Evolutionary conservation across 2,113 vertebrate genomes (phyloP), one percentile per base, ranked within the genome.

Genomic region (Eulemur rufifrons): DNA sequence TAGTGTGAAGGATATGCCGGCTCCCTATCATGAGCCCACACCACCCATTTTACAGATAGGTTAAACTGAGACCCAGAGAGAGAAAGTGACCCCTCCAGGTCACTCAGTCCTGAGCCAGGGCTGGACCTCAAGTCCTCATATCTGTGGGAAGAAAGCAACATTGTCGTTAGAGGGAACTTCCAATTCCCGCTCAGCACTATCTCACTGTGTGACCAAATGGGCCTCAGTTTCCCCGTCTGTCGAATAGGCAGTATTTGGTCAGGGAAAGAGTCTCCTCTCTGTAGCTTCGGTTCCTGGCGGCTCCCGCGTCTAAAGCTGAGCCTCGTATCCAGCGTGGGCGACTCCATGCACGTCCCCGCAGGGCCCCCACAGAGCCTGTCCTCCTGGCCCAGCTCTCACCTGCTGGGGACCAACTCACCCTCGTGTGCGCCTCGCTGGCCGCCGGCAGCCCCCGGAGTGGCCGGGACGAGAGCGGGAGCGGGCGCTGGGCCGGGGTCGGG

Each of bases 381-480:
- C 77, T 73, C 39, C 39, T 8, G 83, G 54, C 63, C 21, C 17
- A 18, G 52, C 20, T 42, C 68, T 42, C 47, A 0, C 15, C 56
- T 68, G 56, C 32, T 5, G 37, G 50, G 34, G 37, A 15, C 21
- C 6, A 14, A 56, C 73, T 96, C 87, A 95, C 37, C 64, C 86
- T 39, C 9, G n/a, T 1, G 32, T 39, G 9, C 69, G 69, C 27
- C 61, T 69, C 32, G 61, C 32, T 0, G 97, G 86, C 34, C 94
- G 61, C 76, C 84, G 45, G 94, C 97, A 98, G 64, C 95, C 90
- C 80, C 91, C 82, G 0, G 95, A 92, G 12, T 52, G 6, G 13
- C 93, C 82, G 2, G 92, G 6, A 59, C 94, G 87, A 2, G 89
- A 27, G 66, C 94, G 96, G 6, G 96, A 74, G 37, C 94, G 56